Percentiles rank a stretch among this genome's conserved stretches.
phyloP scores from a whole-genome alignment of 1,140 invertebrate species.

The Drosophila pruinosa region DNA sequence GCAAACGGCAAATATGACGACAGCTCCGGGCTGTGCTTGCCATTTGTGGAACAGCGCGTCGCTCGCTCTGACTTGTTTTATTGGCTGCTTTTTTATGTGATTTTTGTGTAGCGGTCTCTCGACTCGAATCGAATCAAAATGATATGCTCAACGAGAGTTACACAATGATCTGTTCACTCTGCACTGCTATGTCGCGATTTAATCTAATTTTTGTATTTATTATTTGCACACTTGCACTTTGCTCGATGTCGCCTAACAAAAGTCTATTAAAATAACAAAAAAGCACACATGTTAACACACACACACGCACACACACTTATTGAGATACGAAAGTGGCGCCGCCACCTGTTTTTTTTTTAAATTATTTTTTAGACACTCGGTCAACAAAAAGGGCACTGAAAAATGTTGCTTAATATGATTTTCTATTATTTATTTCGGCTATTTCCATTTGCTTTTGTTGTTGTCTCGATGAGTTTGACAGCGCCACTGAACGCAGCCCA shows the following conservation, averaged over 20 bases:
- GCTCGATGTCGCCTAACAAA: slow-evolving; percentile 7
- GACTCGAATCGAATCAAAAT: neutral
- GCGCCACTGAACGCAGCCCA: slow-evolving; percentile 16
- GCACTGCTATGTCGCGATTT: neutral
- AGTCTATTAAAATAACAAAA: slow-evolving; percentile 14
- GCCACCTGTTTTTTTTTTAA: neutral
- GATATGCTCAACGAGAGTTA: slow-evolving; percentile 26
- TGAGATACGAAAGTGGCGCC: neutral
- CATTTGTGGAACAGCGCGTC: slow-evolving; percentile 46
- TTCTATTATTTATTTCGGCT: slow-evolving; percentile 21
- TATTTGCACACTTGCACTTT: slow-evolving; percentile 11
- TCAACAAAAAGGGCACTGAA: slow-evolving; percentile 1
- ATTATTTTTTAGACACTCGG: neutral
- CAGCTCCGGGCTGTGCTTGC: slow-evolving; percentile 32
- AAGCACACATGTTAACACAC: neutral
- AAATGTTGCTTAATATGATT: slow-evolving; percentile 39
- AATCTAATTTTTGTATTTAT: neutral
- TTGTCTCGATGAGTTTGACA: slow-evolving; percentile 50
- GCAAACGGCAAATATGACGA: slow-evolving; percentile 20
- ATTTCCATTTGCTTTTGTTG: slow-evolving; percentile 40
- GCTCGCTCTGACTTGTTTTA: neutral
- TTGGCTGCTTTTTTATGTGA: neutral
- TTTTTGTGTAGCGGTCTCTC: neutral
- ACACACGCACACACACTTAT: neutral
- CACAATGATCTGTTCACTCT: slow-evolving; percentile 42